These are phyloP conservation scores for Oscheius sp. DNA, from an alignment of 2,888 invertebrate genomes.

Conservation along the genomic window DNA sequence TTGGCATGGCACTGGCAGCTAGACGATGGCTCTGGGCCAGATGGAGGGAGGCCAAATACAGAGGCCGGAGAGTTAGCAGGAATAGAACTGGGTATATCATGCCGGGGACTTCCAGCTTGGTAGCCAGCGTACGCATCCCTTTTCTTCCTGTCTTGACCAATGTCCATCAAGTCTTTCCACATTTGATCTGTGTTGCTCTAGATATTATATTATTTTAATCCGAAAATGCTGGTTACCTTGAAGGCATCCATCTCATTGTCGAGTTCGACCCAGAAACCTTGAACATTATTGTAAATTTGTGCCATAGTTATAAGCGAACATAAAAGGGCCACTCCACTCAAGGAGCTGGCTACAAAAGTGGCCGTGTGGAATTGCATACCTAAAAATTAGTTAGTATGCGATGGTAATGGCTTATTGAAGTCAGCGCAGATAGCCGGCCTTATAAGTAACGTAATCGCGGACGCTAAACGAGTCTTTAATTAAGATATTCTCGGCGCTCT, in stretches of 20 bases:
- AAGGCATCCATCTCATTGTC: slow-evolving; percentile 53
- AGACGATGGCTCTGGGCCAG: slow-evolving; percentile 51
- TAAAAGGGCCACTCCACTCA: slow-evolving; percentile 56
- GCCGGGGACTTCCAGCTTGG: slow-evolving; percentile 2
- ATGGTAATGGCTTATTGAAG: not conserved
- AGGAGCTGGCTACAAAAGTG: slow-evolving; percentile 55
- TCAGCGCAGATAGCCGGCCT: not conserved
- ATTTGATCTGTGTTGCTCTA: slow-evolving; percentile 41
- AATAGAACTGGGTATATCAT: not conserved
- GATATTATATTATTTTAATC: not conserved
- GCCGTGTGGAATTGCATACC: slow-evolving; percentile 60
- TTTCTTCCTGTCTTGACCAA: slow-evolving; percentile 47
- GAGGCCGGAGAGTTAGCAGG: slow-evolving; percentile 40
- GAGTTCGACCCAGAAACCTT: slow-evolving; percentile 58
- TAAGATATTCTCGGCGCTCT: not conserved
- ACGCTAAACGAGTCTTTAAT: slow-evolving; percentile 16
- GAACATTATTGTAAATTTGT: slow-evolving; percentile 57
- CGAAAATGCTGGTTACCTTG: slow-evolving; percentile 40
- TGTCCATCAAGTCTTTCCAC: slow-evolving; percentile 67
- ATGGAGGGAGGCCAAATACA: slow-evolving; percentile 54
- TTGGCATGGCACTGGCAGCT: slow-evolving; percentile 57
- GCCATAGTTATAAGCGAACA: slow-evolving; percentile 53
- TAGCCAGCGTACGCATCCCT: slow-evolving; percentile 44
- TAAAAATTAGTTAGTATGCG: not conserved
- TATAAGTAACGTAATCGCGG: slow-evolving; percentile 19